Evolutionary conservation across 2,888 invertebrate species (phyloP).

Genomic region (Xestia rhomboidea): DNA sequence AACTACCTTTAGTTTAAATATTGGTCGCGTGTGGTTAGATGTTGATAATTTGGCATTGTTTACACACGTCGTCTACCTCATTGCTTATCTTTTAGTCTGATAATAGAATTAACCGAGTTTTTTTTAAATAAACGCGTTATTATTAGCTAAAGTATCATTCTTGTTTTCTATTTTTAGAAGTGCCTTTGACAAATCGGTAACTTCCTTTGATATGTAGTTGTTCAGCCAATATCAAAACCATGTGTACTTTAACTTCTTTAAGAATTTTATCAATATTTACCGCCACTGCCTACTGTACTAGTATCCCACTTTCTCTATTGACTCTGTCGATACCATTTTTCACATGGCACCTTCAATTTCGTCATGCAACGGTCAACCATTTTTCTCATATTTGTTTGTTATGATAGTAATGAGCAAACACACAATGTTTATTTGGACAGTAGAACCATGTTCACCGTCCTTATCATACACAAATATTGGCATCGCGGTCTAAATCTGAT

Average conservation of each 20-base stretch:
- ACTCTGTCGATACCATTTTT: conserved; percentile 51
- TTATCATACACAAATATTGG: conserved; percentile 69
- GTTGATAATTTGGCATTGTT: conserved; percentile 7
- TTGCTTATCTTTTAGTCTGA: conserved; percentile 31
- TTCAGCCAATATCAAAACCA: neutral
- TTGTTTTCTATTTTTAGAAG: neutral
- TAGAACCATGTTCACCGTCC: conserved; percentile 40
- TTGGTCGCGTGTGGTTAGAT: neutral
- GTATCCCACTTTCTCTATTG: conserved; percentile 57
- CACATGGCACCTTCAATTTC: conserved; percentile 54
- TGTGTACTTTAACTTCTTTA: neutral
- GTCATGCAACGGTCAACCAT: conserved; percentile 41
- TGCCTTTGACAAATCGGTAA: neutral
- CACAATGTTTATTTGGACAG: conserved; percentile 56
- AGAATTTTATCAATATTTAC: conserved; percentile 34
- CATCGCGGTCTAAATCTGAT: conserved; percentile 59
- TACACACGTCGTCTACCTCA: conserved; percentile 7
- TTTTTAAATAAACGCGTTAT: neutral
- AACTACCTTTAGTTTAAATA: conserved; percentile 10
- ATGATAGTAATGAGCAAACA: conserved; percentile 60
- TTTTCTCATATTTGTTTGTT: conserved; percentile 67
- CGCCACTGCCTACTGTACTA: conserved; percentile 37
- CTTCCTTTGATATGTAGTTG: neutral
- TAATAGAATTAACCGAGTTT: conserved; percentile 15
- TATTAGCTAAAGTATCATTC: neutral